Percentiles rank a stretch among this genome's conserved stretches.
Evolutionary conservation across 2,113 vertebrate genomes (phyloP).

Genomic region (Larimichthys polyactis): DNA sequence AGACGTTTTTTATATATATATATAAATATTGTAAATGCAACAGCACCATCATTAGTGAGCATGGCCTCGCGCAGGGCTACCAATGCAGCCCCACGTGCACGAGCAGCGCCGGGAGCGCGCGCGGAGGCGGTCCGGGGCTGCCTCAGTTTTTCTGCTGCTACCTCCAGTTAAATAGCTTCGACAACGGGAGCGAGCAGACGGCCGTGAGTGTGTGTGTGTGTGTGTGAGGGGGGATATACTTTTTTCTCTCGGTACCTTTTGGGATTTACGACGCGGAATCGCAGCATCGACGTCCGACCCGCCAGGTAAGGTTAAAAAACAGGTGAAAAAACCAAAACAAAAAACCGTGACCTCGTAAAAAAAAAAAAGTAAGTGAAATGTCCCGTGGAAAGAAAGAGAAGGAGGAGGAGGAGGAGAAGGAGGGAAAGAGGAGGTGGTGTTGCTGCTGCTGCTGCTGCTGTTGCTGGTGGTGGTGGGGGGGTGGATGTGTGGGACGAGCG

Average conservation of each 20-base stretch:
- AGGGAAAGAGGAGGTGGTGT: neutral
- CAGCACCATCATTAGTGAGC: neutral
- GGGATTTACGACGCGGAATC: conserved; percentile 76
- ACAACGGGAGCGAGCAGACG: conserved; percentile 81
- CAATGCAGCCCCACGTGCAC: conserved; percentile 62
- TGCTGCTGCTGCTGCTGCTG: too few species aligned
- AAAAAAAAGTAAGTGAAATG: conserved; percentile 76
- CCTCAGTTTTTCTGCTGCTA: conserved; percentile 78
- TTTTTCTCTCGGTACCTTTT: conserved; percentile 57
- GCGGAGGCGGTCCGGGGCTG: conserved; percentile 85
- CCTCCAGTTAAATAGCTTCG: conserved; percentile 84
- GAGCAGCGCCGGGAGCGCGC: conserved; percentile 81
- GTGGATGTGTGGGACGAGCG: conserved; percentile 79
- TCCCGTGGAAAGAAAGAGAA: conserved; percentile 73
- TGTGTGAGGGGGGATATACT: conserved; percentile 59
- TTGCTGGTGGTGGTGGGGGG: neutral
- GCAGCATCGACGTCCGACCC: conserved; percentile 79
- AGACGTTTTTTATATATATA: too few species aligned
- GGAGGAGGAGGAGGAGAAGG: conserved; percentile 13
- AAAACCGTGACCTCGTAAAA: conserved; percentile 1
- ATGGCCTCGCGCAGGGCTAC: conserved; percentile 16
- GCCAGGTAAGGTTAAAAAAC: conserved; percentile 69
- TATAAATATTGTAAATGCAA: neutral
- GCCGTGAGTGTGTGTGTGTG: conserved; percentile 44
- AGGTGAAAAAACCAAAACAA: too few species aligned